Conservation (phyloP, 1,140 invertebrate species). For the Scaptomyza montana region DNA sequence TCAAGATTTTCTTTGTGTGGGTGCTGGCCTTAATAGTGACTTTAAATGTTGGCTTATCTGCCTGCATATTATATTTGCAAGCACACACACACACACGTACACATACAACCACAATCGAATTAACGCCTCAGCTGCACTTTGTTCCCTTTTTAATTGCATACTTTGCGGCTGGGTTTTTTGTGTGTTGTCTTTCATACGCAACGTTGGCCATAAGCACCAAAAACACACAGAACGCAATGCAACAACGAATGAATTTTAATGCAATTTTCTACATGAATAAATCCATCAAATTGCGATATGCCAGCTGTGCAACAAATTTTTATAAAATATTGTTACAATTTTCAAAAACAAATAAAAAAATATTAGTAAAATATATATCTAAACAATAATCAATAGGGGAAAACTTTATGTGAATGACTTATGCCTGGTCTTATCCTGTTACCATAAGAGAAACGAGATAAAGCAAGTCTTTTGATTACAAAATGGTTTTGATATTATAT, state of each 20-base stretch:
- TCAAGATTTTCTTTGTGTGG: slow-evolving; percentile 5
- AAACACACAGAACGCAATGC: slow-evolving; percentile 4
- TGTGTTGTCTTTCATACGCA: slow-evolving; percentile 17
- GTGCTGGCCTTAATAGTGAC: background rate
- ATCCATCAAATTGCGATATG: slow-evolving; percentile 48
- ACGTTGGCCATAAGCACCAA: slow-evolving; percentile 4
- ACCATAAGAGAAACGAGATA: too few relatives aligned
- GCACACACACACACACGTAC: background rate
- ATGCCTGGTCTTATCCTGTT: background rate
- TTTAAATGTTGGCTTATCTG: slow-evolving; percentile 18
- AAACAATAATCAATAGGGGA: slow-evolving; percentile 29
- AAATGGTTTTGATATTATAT: too few relatives aligned
- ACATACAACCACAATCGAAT: slow-evolving; percentile 30
- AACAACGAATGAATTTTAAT: slow-evolving; percentile 41
- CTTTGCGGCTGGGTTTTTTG: slow-evolving; percentile 37
- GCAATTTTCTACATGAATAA: slow-evolving; percentile 55
- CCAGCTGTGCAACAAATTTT: slow-evolving; percentile 40
- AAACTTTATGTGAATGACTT: background rate
- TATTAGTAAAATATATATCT: background rate
- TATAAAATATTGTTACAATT: slow-evolving; percentile 42
- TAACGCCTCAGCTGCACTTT: slow-evolving; percentile 32
- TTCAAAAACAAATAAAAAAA: slow-evolving; percentile 22
- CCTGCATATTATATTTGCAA: background rate
- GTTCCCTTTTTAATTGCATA: slow-evolving; percentile 46
- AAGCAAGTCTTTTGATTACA: too few relatives aligned